Evolutionary conservation across 1,140 invertebrate genomes (phyloP).

Genomic region (Leptopilina boulardi): DNA sequence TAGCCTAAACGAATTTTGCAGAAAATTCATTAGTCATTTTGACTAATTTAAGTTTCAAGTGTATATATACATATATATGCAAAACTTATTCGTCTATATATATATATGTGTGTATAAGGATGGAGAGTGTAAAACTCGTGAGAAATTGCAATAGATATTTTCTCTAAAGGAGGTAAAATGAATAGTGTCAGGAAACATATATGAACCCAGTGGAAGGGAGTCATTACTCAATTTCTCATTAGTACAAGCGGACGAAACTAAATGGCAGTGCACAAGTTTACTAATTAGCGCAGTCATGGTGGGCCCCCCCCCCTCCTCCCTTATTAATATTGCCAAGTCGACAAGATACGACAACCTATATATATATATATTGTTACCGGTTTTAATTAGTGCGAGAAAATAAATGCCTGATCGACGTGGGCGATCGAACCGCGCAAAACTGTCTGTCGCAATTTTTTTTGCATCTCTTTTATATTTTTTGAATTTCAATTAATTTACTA

Average conservation of each 20-base stretch:
- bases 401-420: constrained; percentile 54
- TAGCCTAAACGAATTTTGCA: too few species aligned
- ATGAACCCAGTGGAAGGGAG: constrained; percentile 37
- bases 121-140: background rate
- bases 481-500: too few species aligned
- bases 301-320: too few species aligned
- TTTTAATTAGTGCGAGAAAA: constrained; percentile 61
- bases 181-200: background rate
- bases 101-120: too few species aligned
- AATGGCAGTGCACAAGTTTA: constrained; percentile 61
- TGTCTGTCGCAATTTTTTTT: background rate
- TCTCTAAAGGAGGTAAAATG: constrained; percentile 29
- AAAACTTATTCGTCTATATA: too few species aligned
- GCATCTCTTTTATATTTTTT: too few species aligned
- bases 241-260: constrained; percentile 55
- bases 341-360: constrained; percentile 52
- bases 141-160: constrained; percentile 39
- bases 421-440: constrained; percentile 41
- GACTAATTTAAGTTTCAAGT: too few species aligned
- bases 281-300: constrained; percentile 67
- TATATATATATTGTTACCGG: constrained; percentile 64
- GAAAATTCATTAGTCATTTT: too few species aligned
- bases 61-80: too few species aligned
- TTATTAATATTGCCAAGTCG: constrained; percentile 45
- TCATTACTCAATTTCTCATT: constrained; percentile 72